Evolutionary conservation across 2,888 invertebrate species (phyloP).

Genomic region (Cactoblastis cactorum): DNA sequence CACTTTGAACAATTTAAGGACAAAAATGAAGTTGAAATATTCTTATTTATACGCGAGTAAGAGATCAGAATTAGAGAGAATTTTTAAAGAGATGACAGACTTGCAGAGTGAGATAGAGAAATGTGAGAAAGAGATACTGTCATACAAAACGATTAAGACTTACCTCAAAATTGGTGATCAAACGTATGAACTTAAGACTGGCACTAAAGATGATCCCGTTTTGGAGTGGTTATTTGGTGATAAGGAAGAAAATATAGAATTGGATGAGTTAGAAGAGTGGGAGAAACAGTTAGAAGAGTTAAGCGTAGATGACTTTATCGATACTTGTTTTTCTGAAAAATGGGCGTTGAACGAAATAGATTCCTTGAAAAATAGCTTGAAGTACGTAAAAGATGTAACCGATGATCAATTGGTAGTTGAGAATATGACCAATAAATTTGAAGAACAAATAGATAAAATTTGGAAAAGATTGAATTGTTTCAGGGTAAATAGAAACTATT

Average conservation of each 20-base stretch:
- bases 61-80: slow-evolving; percentile 46
- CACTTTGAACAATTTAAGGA: slow-evolving; percentile 63
- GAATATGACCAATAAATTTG: slow-evolving; percentile 46
- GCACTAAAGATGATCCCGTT: slow-evolving; percentile 49
- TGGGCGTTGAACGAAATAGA: slow-evolving; percentile 55
- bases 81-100: slow-evolving; percentile 54
- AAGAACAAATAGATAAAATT: slow-evolving; percentile 43
- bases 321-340: slow-evolving; percentile 61
- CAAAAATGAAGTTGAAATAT: slow-evolving; percentile 55
- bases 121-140: slow-evolving; percentile 56
- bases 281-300: slow-evolving; percentile 39
- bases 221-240: slow-evolving; percentile 55
- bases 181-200: slow-evolving; percentile 36
- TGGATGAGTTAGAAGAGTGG: slow-evolving; percentile 37
- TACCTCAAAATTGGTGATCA: slow-evolving; percentile 42
- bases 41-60: slow-evolving; percentile 53
- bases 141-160: slow-evolving; percentile 46
- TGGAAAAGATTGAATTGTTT: slow-evolving; percentile 49
- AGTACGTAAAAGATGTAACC: slow-evolving; percentile 49
- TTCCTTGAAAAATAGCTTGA: slow-evolving; percentile 52
- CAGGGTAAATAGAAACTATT: slow-evolving; percentile 41
- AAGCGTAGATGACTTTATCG: slow-evolving; percentile 35
- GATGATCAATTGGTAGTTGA: slow-evolving; percentile 41
- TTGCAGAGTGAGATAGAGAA: slow-evolving; percentile 61
- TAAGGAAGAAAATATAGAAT: slow-evolving; percentile 25